These are phyloP conservation scores for Zelleria hepariella DNA, from an alignment of 2,888 invertebrate genomes.

Conservation along the genomic window DNA sequence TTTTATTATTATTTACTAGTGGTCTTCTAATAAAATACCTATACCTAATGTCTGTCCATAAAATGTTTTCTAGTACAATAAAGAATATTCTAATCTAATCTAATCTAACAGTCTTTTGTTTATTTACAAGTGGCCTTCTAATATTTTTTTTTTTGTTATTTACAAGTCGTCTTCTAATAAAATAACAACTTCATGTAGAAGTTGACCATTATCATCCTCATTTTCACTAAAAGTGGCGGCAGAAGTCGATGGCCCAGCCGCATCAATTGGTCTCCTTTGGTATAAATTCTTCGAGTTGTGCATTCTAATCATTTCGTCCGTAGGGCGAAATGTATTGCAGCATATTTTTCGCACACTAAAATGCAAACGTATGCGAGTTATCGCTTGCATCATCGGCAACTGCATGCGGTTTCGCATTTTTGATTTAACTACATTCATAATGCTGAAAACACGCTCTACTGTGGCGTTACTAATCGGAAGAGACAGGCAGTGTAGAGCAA, in stretches of 20 bases:
- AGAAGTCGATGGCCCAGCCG: too few species aligned
- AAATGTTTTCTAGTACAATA: too few species aligned
- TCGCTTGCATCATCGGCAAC: conserved; percentile 5
- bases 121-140: background rate
- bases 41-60: too few species aligned
- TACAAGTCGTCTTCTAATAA: background rate
- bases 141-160: background rate
- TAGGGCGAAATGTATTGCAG: conserved; percentile 6
- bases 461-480: background rate
- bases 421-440: conserved; percentile 3
- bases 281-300: conserved; percentile 1
- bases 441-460: conserved; percentile 3
- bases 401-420: conserved; percentile 3
- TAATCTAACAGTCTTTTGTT: too few species aligned
- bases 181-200: background rate
- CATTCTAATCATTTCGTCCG: conserved; percentile 6
- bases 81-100: too few species aligned
- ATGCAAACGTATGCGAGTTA: conserved; percentile 2
- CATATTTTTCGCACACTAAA: conserved; percentile 1
- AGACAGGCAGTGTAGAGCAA: background rate
- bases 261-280: background rate
- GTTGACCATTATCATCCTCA: background rate
- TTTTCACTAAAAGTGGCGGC: background rate
- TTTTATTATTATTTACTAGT: too few species aligned
- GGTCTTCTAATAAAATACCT: too few species aligned